Evolutionary conservation across 1,140 invertebrate genomes (phyloP).

Genomic region (Lucilia cuprina): DNA sequence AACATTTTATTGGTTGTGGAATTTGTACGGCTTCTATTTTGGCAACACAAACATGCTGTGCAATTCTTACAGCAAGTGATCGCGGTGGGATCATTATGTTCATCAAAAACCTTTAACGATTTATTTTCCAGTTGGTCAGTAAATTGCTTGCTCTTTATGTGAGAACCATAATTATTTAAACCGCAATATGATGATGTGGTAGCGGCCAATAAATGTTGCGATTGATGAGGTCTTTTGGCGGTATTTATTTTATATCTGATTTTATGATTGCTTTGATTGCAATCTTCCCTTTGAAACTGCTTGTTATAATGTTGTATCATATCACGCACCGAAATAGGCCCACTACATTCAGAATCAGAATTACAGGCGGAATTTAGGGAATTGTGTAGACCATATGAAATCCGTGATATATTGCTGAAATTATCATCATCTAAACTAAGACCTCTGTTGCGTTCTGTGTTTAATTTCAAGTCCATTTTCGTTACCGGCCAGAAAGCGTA

Average conservation of each 20-base stretch:
- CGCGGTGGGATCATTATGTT: not conserved
- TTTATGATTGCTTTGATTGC: not conserved
- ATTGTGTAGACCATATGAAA: slow-evolving; percentile 9
- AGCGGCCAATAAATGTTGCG: slow-evolving; percentile 16
- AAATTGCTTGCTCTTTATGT: not conserved
- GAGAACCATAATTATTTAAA: slow-evolving; percentile 31
- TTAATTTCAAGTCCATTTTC: not conserved
- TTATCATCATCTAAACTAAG: slow-evolving; percentile 32
- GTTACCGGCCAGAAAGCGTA: not conserved
- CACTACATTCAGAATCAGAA: slow-evolving; percentile 23
- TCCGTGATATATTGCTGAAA: slow-evolving; percentile 13
- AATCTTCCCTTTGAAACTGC: not conserved
- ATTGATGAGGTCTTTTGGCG: not conserved
- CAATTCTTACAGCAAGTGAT: not conserved
- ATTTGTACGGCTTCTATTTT: slow-evolving; percentile 18
- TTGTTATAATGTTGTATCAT: slow-evolving; percentile 36
- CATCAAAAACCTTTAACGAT: not conserved
- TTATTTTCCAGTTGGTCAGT: not conserved
- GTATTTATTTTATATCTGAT: not conserved
- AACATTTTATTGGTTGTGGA: not conserved
- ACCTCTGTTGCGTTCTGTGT: not conserved
- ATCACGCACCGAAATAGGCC: slow-evolving; percentile 36
- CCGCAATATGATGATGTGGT: slow-evolving; percentile 33
- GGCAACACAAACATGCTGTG: not conserved
- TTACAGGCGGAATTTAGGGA: not conserved